These are phyloP conservation scores for Tupaia tana DNA, from an alignment of 2,113 vertebrate genomes.

Conservation along the genomic window DNA sequence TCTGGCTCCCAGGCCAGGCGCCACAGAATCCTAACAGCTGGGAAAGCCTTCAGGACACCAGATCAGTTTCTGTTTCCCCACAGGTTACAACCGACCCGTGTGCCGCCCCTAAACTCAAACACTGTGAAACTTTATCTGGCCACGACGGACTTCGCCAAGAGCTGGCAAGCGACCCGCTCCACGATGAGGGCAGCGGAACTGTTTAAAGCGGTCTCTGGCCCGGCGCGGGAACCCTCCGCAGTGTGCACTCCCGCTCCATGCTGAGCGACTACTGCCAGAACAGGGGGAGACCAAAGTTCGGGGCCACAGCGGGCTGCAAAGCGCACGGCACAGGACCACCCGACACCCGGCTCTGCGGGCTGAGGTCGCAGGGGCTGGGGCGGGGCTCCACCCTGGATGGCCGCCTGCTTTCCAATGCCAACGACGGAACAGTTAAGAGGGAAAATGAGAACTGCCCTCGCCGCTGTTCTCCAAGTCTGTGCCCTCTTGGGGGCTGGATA, in stretches of 20 bases:
- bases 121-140: not conserved
- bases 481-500: not conserved
- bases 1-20: not conserved
- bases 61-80: not conserved
- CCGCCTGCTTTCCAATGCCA: too few species aligned
- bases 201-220: not conserved
- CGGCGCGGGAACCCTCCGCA: rapidly evolving
- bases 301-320: not conserved
- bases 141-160: not conserved
- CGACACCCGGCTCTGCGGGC: too few species aligned
- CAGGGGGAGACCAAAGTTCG: not conserved
- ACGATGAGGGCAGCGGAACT: not conserved
- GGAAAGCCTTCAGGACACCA: not conserved
- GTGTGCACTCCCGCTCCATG: not conserved
- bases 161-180: not conserved
- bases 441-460: not conserved
- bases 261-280: not conserved
- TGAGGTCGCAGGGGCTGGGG: too few species aligned
- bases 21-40: not conserved
- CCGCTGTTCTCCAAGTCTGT: too few species aligned
- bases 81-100: not conserved
- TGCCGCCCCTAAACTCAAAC: not conserved
- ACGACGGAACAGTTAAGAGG: not conserved
- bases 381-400: too few species aligned
- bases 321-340: rapidly evolving